Evolutionary conservation across 2,797 vertebrate species (phyloP).

Genomic region (Scolopax rusticola): DNA sequence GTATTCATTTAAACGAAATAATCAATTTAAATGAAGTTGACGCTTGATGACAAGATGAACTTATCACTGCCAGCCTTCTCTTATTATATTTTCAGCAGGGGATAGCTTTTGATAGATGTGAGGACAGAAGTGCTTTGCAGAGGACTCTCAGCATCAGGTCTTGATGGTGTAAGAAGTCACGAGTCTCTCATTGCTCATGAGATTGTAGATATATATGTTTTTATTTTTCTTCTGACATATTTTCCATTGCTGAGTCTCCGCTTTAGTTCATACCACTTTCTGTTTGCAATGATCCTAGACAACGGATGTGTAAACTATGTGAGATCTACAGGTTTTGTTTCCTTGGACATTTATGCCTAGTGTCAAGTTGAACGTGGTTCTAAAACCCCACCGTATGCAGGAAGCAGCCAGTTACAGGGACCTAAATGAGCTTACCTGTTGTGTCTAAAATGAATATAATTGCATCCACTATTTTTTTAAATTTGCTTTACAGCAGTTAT

Average conservation of each 20-base stretch:
- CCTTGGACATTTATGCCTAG: background rate
- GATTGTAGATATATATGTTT: background rate
- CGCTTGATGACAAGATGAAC: background rate
- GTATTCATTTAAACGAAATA: conserved; percentile 3
- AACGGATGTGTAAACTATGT: background rate
- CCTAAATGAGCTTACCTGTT: background rate
- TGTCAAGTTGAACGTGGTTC: background rate
- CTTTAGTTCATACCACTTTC: background rate
- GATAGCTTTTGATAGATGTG: background rate
- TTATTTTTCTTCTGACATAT: background rate
- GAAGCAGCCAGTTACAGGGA: background rate
- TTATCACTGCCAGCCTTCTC: background rate
- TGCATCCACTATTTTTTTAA: background rate
- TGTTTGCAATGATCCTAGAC: background rate
- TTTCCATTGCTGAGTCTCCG: background rate
- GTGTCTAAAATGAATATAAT: background rate
- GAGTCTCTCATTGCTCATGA: background rate
- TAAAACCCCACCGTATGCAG: background rate
- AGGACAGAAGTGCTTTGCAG: background rate
- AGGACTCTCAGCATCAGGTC: background rate
- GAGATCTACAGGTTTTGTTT: background rate
- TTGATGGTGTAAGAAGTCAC: background rate
- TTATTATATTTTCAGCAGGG: background rate
- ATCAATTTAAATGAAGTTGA: background rate
- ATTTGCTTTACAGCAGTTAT: background rate